Conservation (phyloP, 2,113 vertebrate species). For the Chamaetylas fuelleborni region DNA sequence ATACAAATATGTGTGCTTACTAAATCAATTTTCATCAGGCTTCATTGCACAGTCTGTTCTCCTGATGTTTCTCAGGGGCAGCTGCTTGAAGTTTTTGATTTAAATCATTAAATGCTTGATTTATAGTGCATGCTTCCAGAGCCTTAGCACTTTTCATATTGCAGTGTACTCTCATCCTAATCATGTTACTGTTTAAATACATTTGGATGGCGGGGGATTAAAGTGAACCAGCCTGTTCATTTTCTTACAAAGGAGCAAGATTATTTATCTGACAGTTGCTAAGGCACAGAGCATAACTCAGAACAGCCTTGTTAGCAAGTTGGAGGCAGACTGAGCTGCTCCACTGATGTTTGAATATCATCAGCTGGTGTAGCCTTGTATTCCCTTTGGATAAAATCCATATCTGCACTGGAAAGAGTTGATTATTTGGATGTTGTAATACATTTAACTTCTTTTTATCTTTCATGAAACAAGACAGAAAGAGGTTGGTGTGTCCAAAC, state of each 20-base stretch:
- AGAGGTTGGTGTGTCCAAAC: neutral
- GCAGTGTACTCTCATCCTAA: neutral
- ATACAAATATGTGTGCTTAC: slow-evolving; percentile 3
- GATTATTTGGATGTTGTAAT: neutral
- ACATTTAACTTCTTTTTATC: neutral
- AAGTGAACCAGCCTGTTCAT: neutral
- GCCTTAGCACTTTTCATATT: slow-evolving; percentile 7
- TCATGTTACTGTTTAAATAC: slow-evolving; percentile 20
- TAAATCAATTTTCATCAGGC: slow-evolving; percentile 47
- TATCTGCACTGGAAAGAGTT: neutral
- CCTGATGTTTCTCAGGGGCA: neutral
- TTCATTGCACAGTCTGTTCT: slow-evolving; percentile 21
- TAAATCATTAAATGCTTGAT: slow-evolving; percentile 54
- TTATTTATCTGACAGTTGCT: slow-evolving; percentile 10
- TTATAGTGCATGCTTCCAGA: slow-evolving; percentile 24
- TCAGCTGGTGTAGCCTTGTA: neutral
- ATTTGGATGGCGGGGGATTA: neutral
- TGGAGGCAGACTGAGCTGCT: neutral
- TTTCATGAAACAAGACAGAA: neutral
- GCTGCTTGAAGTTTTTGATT: slow-evolving; percentile 36
- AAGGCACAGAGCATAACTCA: neutral
- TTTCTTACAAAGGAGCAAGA: neutral
- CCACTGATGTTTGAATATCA: neutral
- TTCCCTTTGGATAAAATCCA: neutral
- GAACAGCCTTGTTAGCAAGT: slow-evolving; percentile 21